Conservation (phyloP, 2,797 vertebrate genomes). For the Cossypha dichroa region DNA sequence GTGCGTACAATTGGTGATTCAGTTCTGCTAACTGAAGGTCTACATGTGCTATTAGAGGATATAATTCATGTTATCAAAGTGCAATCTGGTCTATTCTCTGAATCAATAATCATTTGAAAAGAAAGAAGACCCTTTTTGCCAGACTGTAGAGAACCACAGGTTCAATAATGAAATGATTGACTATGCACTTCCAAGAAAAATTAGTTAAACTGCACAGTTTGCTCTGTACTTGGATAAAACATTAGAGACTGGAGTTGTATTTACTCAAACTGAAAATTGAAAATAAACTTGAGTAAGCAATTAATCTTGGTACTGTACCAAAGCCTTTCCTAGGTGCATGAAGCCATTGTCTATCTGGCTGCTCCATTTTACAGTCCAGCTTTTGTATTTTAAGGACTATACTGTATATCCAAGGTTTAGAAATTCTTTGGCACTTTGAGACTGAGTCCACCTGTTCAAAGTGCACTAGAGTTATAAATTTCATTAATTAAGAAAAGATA, state of each 20-base stretch:
- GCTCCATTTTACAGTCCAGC: background rate
- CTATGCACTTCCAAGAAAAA: background rate
- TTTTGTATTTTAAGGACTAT: background rate
- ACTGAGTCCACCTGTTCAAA: background rate
- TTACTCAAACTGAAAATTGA: background rate
- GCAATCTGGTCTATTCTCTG: background rate
- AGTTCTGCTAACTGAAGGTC: background rate
- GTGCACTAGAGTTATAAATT: background rate
- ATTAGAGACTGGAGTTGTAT: background rate
- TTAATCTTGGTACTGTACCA: background rate
- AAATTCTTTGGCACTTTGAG: background rate
- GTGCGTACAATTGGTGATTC: background rate
- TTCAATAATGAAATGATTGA: constrained; percentile 12
- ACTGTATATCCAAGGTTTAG: background rate
- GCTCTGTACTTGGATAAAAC: background rate
- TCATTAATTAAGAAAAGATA: background rate
- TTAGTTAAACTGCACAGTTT: background rate
- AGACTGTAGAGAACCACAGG: background rate
- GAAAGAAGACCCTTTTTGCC: background rate
- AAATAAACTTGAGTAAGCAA: background rate
- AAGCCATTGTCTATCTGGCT: background rate
- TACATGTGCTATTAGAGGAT: background rate
- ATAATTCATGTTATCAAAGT: constrained; percentile 2
- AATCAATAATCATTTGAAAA: constrained; percentile 41
- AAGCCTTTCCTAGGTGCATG: background rate